A percentile compares a stretch with the other conserved stretches of the same genome.
Conservation (phyloP, 2,113 vertebrate genomes). For the Zapornia atra region DNA sequence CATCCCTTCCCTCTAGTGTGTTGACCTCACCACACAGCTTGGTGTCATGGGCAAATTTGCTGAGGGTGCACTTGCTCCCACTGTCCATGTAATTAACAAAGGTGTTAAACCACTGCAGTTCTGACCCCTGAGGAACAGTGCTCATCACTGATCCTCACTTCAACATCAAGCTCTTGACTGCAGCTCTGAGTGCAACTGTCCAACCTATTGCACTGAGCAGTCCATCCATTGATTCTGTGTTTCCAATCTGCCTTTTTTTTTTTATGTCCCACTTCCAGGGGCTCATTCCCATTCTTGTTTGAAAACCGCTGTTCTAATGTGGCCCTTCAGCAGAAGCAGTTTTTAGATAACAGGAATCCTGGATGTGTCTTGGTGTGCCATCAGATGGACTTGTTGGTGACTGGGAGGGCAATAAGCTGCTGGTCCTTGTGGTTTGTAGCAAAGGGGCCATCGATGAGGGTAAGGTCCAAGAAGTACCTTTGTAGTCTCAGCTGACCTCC, state of each 20-base stretch:
- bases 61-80: too few species aligned
- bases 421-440: not conserved
- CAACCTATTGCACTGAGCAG: too few species aligned
- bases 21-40: too few species aligned
- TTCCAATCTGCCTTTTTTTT: not conserved
- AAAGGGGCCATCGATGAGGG: not conserved
- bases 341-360: not conserved
- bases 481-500: not conserved
- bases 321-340: not conserved
- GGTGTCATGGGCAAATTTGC: too few species aligned
- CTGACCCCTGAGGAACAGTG: too few species aligned
- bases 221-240: too few species aligned
- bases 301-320: not conserved
- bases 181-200: too few species aligned
- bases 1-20: too few species aligned
- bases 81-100: too few species aligned
- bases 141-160: too few species aligned
- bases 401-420: not conserved
- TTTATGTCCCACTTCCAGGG: not conserved
- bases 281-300: not conserved
- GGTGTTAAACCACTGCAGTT: too few species aligned
- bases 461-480: not conserved
- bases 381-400: not conserved
- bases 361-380: accelerated
- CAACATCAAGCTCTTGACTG: too few species aligned